These are phyloP conservation scores for Troides aeacus DNA, from an alignment of 2,888 invertebrate genomes.

Conservation along the genomic window DNA sequence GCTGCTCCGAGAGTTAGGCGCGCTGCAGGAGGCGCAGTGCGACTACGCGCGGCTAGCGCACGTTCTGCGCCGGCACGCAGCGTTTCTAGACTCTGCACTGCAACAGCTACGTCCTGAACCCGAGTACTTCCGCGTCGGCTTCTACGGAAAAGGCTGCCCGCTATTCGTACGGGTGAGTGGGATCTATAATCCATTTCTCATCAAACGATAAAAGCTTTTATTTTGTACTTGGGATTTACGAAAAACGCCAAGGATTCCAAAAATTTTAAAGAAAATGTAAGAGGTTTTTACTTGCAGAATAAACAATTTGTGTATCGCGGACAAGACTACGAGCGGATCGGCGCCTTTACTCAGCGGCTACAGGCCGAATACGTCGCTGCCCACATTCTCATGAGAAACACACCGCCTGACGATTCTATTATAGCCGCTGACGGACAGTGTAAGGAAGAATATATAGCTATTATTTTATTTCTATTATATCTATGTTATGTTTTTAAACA, in stretches of 20 bases:
- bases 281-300: conserved; percentile 80
- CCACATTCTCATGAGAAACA: conserved; percentile 95
- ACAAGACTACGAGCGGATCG: conserved; percentile 95
- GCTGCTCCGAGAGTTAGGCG: conserved; percentile 92
- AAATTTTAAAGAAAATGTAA: no score
- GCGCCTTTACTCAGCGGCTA: conserved; percentile 94
- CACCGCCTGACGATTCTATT: conserved; percentile 93
- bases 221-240: no score
- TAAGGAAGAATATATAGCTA: conserved; percentile 53
- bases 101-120: conserved; percentile 94
- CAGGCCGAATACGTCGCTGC: conserved; percentile 97
- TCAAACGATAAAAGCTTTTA: neutral
- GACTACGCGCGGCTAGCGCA: conserved; percentile 93
- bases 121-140: conserved; percentile 97
- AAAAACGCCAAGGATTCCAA: no score
- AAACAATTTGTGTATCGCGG: conserved; percentile 97
- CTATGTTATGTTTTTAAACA: neutral
- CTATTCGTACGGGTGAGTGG: conserved; percentile 93
- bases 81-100: conserved; percentile 94
- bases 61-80: conserved; percentile 91
- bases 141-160: conserved; percentile 95
- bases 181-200: neutral
- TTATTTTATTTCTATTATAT: neutral
- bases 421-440: conserved; percentile 93
- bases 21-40: conserved; percentile 91